Evolutionary conservation across 2,797 vertebrate species (phyloP).

Genomic region (Thamnophis elegans): DNA sequence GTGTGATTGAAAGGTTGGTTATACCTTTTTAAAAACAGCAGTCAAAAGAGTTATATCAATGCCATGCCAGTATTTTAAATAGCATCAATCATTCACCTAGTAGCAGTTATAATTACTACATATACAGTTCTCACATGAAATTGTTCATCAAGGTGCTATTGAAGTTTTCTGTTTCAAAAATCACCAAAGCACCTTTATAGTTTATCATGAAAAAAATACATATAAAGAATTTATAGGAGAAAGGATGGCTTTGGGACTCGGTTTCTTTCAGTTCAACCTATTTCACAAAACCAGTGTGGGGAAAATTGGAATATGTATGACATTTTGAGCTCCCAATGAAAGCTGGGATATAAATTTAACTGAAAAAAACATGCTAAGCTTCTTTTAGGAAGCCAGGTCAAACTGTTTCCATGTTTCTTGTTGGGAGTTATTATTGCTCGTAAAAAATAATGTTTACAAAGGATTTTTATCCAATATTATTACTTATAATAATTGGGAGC

Average conservation of each 20-base stretch:
- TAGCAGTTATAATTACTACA: conserved; percentile 52
- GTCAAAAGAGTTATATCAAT: conserved; percentile 60
- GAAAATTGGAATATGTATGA: not conserved
- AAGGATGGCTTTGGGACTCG: not conserved
- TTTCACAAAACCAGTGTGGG: not conserved
- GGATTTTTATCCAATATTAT: not conserved
- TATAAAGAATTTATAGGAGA: conserved; percentile 39
- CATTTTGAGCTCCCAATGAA: not conserved
- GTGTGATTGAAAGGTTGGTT: conserved; percentile 68
- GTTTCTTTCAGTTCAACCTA: not conserved
- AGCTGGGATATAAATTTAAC: not conserved
- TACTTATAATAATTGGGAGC: not conserved
- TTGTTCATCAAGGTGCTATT: conserved; percentile 59
- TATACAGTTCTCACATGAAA: conserved; percentile 46
- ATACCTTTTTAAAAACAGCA: conserved; percentile 66
- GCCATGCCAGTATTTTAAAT: conserved; percentile 52
- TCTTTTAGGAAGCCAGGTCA: not conserved
- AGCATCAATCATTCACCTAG: conserved; percentile 51
- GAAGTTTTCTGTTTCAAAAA: conserved; percentile 35
- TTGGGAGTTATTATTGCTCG: not conserved
- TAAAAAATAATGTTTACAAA: not conserved
- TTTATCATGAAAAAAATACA: conserved; percentile 44
- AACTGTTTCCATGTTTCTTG: conserved; percentile 3
- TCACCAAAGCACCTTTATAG: conserved; percentile 41
- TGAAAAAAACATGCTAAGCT: not conserved